These are phyloP conservation scores for Poeciliopsis infans DNA, from an alignment of 2,797 vertebrate species.

Conservation along the genomic window DNA sequence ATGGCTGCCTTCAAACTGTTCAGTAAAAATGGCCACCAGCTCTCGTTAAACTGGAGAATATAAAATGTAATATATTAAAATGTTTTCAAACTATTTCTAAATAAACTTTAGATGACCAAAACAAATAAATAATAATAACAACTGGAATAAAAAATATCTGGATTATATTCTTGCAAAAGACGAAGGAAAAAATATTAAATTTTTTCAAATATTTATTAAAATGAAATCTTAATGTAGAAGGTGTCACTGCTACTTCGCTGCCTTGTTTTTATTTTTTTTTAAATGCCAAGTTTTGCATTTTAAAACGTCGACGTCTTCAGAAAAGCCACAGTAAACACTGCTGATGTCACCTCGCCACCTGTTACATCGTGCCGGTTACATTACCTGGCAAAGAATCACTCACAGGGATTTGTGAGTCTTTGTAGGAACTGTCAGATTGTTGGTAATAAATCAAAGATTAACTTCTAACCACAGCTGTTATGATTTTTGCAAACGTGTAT, in stretches of 20 bases:
- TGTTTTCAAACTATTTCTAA: not conserved
- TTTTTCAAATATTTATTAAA: not conserved
- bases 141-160: not conserved
- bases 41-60: not conserved
- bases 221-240: not conserved
- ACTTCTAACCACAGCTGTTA: not conserved
- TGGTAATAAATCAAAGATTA: slow-evolving; percentile 19
- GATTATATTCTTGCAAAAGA: not conserved
- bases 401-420: slow-evolving; percentile 12
- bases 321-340: not conserved
- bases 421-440: slow-evolving; percentile 15
- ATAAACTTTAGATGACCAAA: no score
- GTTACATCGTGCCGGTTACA: slow-evolving; percentile 11
- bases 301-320: not conserved
- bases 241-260: not conserved
- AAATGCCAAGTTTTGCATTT: not conserved
- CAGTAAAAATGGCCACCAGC: not conserved
- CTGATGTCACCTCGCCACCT: slow-evolving; percentile 16
- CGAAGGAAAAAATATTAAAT: not conserved
- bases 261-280: not conserved
- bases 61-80: not conserved
- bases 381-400: slow-evolving; percentile 1
- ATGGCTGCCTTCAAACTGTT: not conserved
- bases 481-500: not conserved
- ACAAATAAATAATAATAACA: not conserved